Base-by-base conservation (phyloP, 2,888 invertebrate genomes). In the Thecophora atra region DNA sequence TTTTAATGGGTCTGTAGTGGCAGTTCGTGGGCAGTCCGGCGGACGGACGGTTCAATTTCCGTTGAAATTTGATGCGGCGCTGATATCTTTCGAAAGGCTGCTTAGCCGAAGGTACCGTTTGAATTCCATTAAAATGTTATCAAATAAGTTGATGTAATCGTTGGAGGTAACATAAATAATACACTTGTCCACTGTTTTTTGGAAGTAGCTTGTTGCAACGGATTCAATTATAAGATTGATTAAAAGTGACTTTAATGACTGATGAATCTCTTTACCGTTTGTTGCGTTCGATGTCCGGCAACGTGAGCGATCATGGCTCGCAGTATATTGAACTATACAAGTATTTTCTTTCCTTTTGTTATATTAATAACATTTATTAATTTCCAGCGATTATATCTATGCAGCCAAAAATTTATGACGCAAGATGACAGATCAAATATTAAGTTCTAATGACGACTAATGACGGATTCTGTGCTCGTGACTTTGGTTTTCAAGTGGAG, bases 71-170 rank as follows among this genome's bases (percentile, higher is more conserved):
- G 52, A 28, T 8, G 65, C 7, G 44, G 11, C n/a, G 47, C 11
- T n/a, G 13, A 15, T n/a, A n/a, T n/a, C 5, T n/a, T n/a, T n/a
- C 1, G 47, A 5, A n/a, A 47, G 3, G 8, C 5, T 47, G 1
- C 47, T 47, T 7, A 42, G 42, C 26, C 21, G 42, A 76, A 76
- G 73, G 67, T 77, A 77, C 77, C 77, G 77, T 77, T 77, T 76
- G 76, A 75, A 76, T 77, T 77, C 77, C 74, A 73, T 76, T 76
- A 77, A 76, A 73, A 63, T 75, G 65, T 75, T 76, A 83, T 82
- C 79, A 78, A 80, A 81, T 79, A 79, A 77, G 26, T 77, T 77
- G 81, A 75, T 71, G 73, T 63, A 54, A 69, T 69, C 62, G 54
- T 80, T 70, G 52, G 74, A 37, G 51, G 51, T 19, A 47, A 26